These are phyloP conservation scores for Scaptomyza caliginosa DNA, from an alignment of 2,888 invertebrate genomes.

Conservation along the genomic window DNA sequence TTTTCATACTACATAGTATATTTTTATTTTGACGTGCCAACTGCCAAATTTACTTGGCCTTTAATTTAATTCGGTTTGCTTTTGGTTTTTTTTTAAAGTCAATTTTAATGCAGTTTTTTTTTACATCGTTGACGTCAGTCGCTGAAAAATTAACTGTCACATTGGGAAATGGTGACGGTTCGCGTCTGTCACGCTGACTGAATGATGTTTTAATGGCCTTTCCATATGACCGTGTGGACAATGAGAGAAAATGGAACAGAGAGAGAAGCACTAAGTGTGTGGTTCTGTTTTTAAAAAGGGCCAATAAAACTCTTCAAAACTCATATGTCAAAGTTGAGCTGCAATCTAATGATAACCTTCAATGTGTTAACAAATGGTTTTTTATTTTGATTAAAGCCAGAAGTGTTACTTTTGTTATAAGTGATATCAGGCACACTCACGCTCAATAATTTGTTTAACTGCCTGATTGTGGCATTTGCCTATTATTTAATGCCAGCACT, in stretches of 20 bases:
- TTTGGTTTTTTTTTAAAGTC: conserved; percentile 4
- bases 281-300: not conserved
- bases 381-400: not conserved
- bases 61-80: conserved; percentile 37
- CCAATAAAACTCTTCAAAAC: not conserved
- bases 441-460: conserved; percentile 30
- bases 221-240: conserved; percentile 20
- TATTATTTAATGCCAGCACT: conserved; percentile 33
- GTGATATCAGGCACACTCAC: not conserved
- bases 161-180: conserved; percentile 24
- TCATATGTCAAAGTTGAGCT: not conserved
- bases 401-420: not conserved
- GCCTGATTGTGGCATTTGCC: conserved; percentile 49
- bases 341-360: not conserved
- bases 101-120: conserved; percentile 49
- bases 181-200: conserved; percentile 63
- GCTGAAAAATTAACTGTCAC: conserved; percentile 71
- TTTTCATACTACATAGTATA: not conserved
- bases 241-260: not conserved
- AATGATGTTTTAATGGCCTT: conserved; percentile 71
- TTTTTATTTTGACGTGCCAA: conserved; percentile 26
- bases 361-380: not conserved
- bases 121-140: conserved; percentile 46
- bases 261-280: not conserved
- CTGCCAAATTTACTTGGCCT: conserved; percentile 56